Evolutionary conservation across 2,888 invertebrate genomes (phyloP), one percentile per base, ranked within the genome.

Genomic region (Prenolepis imparis): DNA sequence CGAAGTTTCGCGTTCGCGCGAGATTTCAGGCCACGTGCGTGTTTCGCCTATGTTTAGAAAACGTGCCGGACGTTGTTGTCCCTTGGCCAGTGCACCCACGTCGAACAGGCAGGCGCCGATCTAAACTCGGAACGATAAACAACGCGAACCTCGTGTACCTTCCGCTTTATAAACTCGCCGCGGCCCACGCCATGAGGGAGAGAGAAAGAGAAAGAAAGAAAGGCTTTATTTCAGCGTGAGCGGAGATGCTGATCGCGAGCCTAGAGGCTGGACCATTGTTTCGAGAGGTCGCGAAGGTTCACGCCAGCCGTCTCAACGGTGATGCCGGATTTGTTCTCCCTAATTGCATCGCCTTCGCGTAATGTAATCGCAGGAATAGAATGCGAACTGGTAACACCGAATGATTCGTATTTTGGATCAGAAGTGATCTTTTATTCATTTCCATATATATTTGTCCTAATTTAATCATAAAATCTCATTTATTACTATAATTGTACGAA

Each of bases 21-120:
- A 28, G 28, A 28, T 3, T 28, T 28, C 78, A 84, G 82, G 82
- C 88, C 87, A 88, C 85, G 83, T 78, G 84, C 74, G 81, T 81
- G 48, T 81, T 86, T 84, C 82, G 82, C 86, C 70, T 88, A 86
- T 89, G 88, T 89, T 89, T 88, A 89, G 89, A 87, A 85, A 88
- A 88, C 77, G 78, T 61, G 85, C 87, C 89, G 88, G 87, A 88
- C 87, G 88, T 85, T 86, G 86, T 88, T 88, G 87, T 85, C 85
- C 85, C 80, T 86, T 81, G 81, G 83, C 74, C 82, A 72, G 63
- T 82, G 73, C 77, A 74, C 64, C 74, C 82, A 85, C 83, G 83
- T 85, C 83, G 77, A 72, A 80, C 75, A 66, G 82, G 64, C 75
- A 66, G 82, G 64, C 80, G 80, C 85, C 82, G 84, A 84, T 89